Conservation (phyloP, 2,888 invertebrate species). For the Sipunculus nudus region DNA sequence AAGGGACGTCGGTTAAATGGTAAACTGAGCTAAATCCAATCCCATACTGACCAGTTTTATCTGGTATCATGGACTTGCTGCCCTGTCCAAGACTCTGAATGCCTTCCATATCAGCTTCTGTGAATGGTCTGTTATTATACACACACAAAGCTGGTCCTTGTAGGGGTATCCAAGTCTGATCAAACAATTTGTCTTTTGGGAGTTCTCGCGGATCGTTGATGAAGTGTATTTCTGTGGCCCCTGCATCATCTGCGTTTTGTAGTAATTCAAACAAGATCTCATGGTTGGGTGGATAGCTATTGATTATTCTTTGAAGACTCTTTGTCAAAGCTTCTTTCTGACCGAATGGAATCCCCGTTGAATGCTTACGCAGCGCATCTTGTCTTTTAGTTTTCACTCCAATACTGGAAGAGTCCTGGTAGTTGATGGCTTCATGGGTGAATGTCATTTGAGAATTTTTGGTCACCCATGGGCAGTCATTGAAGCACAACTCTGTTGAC, state of each 20-base stretch:
- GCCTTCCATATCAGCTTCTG: constrained; percentile 51
- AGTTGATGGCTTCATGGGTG: constrained; percentile 40
- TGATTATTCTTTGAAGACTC: constrained; percentile 48
- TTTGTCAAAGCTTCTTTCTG: constrained; percentile 53
- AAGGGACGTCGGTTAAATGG: constrained; percentile 59
- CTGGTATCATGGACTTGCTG: constrained; percentile 52
- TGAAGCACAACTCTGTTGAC: constrained; percentile 44
- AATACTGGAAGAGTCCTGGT: constrained; percentile 37
- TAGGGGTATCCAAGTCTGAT: constrained; percentile 43
- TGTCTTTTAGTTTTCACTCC: constrained; percentile 37
- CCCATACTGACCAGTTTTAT: constrained; percentile 61
- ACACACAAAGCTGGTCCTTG: constrained; percentile 62
- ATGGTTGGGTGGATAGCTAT: constrained; percentile 49
- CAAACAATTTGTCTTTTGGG: constrained; percentile 39
- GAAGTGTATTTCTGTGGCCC: constrained; percentile 55
- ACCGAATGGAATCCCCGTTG: constrained; percentile 48
- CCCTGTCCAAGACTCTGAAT: constrained; percentile 59
- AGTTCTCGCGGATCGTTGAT: constrained; percentile 48
- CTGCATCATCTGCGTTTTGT: constrained; percentile 42
- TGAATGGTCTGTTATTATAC: constrained; percentile 57
- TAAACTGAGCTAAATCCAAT: constrained; percentile 63
- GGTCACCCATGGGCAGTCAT: constrained; percentile 44
- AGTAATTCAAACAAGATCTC: constrained; percentile 57
- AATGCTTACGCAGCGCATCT: constrained; percentile 29
- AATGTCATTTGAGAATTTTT: constrained; percentile 27